A percentile compares a stretch with the other conserved stretches of the same genome.
Evolutionary conservation across 2,888 invertebrate species (phyloP).

Genomic region (Nomada ruficornis): DNA sequence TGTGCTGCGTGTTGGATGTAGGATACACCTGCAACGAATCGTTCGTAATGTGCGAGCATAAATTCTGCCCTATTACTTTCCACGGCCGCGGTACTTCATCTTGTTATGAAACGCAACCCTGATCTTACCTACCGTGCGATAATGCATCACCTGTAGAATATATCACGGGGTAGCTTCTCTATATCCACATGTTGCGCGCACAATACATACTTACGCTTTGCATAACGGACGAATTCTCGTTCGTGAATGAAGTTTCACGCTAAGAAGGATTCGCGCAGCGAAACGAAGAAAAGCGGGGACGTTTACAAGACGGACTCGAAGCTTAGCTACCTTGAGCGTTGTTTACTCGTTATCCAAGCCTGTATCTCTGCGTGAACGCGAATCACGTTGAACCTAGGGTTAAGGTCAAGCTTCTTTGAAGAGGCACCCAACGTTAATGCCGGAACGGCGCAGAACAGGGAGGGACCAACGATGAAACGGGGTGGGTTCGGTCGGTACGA

Average conservation of each 20-base stretch:
- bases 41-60: conserved; percentile 23
- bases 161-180: conserved; percentile 25
- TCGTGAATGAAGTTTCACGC: not conserved
- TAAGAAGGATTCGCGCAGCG: conserved; percentile 9
- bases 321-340: conserved; percentile 35
- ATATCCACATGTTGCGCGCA: not conserved
- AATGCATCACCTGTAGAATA: conserved; percentile 31
- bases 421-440: conserved; percentile 62
- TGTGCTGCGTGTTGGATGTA: conserved; percentile 20
- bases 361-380: conserved; percentile 40
- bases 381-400: conserved; percentile 68
- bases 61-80: conserved; percentile 47
- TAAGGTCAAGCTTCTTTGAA: conserved; percentile 71
- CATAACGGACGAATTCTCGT: not conserved
- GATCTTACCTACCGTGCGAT: conserved; percentile 20
- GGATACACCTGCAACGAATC: conserved; percentile 41
- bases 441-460: conserved; percentile 46
- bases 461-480: conserved; percentile 5
- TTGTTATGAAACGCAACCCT: conserved; percentile 52
- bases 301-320: conserved; percentile 26
- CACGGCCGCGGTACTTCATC: conserved; percentile 25
- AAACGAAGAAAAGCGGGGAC: conserved; percentile 6
- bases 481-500: conserved; percentile 62
- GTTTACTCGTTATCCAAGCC: conserved; percentile 24
- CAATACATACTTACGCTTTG: not conserved